A percentile compares a stretch with the other conserved stretches of the same genome.
Conservation (phyloP, 1,140 invertebrate genomes). For the Frieseomelitta varia region DNA sequence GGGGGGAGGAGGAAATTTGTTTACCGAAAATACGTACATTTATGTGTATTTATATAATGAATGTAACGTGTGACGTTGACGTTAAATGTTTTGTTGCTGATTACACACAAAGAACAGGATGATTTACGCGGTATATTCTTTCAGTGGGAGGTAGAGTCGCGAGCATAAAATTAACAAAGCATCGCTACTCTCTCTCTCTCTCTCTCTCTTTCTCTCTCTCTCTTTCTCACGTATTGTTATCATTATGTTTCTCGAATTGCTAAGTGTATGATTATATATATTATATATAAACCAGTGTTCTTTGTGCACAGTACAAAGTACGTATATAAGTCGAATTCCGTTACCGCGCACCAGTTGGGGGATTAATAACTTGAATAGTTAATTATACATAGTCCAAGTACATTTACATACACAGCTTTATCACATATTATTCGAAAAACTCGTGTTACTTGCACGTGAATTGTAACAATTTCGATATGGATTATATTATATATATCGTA, state of each 20-base stretch:
- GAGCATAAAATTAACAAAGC: constrained; percentile 14
- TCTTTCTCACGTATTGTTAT: not conserved
- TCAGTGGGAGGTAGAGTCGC: not conserved
- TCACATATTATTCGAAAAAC: constrained; percentile 3
- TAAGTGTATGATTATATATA: not conserved
- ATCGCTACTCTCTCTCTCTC: not conserved
- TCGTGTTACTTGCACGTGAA: not conserved
- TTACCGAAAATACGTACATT: constrained; percentile 24
- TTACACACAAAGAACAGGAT: constrained; percentile 18
- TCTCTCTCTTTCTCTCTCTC: too few species aligned
- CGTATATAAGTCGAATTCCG: not conserved
- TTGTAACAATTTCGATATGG: constrained; percentile 21
- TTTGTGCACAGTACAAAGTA: constrained; percentile 20
- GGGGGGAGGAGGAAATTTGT: constrained; percentile 20
- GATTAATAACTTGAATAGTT: constrained; percentile 8
- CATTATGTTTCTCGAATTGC: not conserved
- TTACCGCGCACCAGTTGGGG: not conserved
- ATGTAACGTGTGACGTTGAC: not conserved
- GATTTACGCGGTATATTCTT: not conserved
- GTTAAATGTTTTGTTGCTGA: not conserved
- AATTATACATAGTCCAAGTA: constrained; percentile 21
- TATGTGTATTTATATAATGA: constrained; percentile 14
- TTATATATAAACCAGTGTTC: not conserved
- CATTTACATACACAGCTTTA: constrained; percentile 12
- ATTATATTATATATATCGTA: not conserved